Conservation (phyloP, 37 sponge, comb jelly and placozoan species). For the Crambe crambe region DNA sequence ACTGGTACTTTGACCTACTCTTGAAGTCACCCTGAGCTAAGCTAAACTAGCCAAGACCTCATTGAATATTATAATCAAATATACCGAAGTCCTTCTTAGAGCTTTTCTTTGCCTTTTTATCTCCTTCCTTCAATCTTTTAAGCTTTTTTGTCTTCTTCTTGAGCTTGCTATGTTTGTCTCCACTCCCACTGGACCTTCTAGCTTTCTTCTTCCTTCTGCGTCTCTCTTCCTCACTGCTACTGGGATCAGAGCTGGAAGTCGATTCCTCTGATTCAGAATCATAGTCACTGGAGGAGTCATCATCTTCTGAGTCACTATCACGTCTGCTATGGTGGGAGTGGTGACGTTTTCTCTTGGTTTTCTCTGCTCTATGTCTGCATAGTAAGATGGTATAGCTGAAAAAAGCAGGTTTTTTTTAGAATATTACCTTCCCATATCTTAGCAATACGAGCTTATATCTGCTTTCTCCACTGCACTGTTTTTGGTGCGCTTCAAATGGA, state of each 20-base stretch:
- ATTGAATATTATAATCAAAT: no score
- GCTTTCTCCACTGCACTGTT: neutral
- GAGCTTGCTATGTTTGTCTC: slow-evolving; percentile 3
- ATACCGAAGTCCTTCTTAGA: neutral
- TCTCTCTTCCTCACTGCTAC: slow-evolving; percentile 16
- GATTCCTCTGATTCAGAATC: neutral
- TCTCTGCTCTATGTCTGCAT: slow-evolving; percentile 10
- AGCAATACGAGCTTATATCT: neutral
- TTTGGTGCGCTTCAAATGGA: neutral
- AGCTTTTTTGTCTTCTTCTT: neutral
- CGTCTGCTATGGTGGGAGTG: slow-evolving; percentile 13
- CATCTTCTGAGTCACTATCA: slow-evolving; percentile 1
- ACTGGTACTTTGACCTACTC: neutral
- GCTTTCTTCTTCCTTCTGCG: slow-evolving; percentile 3
- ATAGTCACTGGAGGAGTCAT: slow-evolving; percentile 1
- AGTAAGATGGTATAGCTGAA: no score
- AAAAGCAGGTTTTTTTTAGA: no score
- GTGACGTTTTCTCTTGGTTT: slow-evolving; percentile 18
- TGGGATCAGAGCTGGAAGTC: neutral
- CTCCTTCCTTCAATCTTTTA: neutral
- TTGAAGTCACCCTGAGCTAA: neutral
- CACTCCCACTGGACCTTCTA: slow-evolving; percentile 20
- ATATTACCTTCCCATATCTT: no score
- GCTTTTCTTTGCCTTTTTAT: neutral
- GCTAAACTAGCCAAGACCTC: no score